These are phyloP conservation scores for Diacarnus erythraeanus DNA, from an alignment of 37 sponge, comb jelly and placozoan genomes.

Conservation along the genomic window DNA sequence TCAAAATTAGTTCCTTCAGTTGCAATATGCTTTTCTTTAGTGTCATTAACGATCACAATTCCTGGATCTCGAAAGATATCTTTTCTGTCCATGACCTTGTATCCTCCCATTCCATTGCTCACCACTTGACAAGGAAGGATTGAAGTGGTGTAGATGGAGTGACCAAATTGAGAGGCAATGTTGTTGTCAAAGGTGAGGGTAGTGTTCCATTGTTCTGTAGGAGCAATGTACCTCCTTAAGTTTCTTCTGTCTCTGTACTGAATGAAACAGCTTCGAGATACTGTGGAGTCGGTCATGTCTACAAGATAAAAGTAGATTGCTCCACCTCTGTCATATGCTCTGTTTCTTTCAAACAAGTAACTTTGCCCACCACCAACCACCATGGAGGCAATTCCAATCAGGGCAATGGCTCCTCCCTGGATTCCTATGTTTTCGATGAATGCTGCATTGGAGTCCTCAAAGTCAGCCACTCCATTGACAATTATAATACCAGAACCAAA, in stretches of 20 bases:
- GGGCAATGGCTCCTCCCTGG: slow-evolving; percentile 36
- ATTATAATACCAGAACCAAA: slow-evolving; percentile 22
- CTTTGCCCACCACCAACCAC: neutral
- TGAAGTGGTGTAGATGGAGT: slow-evolving; percentile 9
- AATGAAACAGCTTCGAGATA: slow-evolving; percentile 44
- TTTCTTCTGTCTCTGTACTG: neutral
- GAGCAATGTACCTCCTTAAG: neutral
- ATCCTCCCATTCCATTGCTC: neutral
- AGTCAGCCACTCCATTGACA: slow-evolving; percentile 24
- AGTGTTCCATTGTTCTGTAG: slow-evolving; percentile 2
- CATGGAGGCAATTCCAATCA: slow-evolving; percentile 20
- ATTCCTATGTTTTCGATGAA: slow-evolving; percentile 24
- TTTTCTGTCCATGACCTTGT: neutral
- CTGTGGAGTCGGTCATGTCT: slow-evolving; percentile 24
- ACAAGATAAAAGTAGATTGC: slow-evolving; percentile 20
- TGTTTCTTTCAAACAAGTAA: slow-evolving; percentile 17
- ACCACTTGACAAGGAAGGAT: slow-evolving; percentile 1
- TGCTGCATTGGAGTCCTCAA: slow-evolving; percentile 4
- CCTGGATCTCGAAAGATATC: neutral
- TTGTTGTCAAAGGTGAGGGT: slow-evolving; percentile 23
- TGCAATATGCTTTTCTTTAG: neutral
- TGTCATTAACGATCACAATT: neutral
- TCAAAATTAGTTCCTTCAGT: slow-evolving; percentile 4
- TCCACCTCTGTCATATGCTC: slow-evolving; percentile 26
- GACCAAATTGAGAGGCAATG: slow-evolving; percentile 15